Percentiles rank a stretch among this genome's conserved stretches.
These are phyloP conservation scores for Ptychobarbus kaznakovi DNA, from an alignment of 2,797 vertebrate species.

Conservation along the genomic window DNA sequence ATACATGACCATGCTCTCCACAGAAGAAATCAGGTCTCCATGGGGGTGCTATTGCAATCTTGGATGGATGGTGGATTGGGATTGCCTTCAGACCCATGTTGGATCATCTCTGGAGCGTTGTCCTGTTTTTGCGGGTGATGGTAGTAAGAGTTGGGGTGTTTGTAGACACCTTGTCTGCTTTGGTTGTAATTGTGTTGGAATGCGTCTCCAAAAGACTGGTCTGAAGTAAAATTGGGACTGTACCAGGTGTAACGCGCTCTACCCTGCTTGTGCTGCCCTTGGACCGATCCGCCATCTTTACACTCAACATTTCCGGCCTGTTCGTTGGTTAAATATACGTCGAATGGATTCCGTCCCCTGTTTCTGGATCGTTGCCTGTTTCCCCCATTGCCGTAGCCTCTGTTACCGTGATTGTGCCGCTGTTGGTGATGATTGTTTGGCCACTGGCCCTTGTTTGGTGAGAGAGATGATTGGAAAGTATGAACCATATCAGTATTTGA, in stretches of 20 bases:
- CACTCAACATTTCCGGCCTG: conserved; percentile 13
- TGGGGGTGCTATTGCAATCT: conserved; percentile 47
- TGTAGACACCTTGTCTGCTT: conserved; percentile 58
- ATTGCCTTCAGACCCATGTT: background rate
- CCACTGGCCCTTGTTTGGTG: conserved; percentile 49
- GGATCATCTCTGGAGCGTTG: conserved; percentile 26
- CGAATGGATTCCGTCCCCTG: conserved; percentile 82
- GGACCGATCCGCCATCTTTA: background rate
- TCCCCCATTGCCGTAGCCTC: conserved; percentile 65
- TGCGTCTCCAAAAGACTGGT: conserved; percentile 16
- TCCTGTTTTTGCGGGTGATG: conserved; percentile 39
- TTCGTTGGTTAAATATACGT: conserved; percentile 54
- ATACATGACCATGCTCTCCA: background rate
- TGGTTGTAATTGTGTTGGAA: conserved; percentile 67
- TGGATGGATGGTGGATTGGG: conserved; percentile 3
- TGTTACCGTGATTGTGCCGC: conserved; percentile 54
- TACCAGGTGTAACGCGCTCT: conserved; percentile 61
- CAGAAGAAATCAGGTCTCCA: conserved; percentile 57
- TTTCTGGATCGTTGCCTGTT: conserved; percentile 65
- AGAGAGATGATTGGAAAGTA: conserved; percentile 55
- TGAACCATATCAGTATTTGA: conserved; percentile 48
- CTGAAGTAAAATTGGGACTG: conserved; percentile 33
- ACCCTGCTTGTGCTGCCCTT: conserved; percentile 35
- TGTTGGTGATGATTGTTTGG: conserved; percentile 46
- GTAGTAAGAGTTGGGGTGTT: conserved; percentile 46